Conservation (phyloP, 1,140 invertebrate genomes). For the Trachymyrmex cornetzi region DNA sequence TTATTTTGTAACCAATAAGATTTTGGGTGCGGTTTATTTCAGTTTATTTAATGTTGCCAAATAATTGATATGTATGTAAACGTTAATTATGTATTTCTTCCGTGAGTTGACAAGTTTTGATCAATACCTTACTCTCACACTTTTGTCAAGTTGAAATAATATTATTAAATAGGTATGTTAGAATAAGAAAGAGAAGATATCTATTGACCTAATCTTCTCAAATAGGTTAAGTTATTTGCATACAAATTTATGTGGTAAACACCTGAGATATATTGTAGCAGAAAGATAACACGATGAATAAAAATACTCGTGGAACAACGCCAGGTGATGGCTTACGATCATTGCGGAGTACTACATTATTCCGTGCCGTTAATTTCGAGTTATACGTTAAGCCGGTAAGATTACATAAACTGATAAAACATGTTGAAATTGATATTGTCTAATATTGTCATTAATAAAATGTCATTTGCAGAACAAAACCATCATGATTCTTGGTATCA, state of each 20-base stretch:
- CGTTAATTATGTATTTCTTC: neutral
- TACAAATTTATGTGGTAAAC: too few species aligned
- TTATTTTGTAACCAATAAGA: constrained; percentile 1
- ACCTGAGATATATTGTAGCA: neutral
- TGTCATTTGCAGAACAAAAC: constrained; percentile 90
- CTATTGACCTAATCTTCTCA: neutral
- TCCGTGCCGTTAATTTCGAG: constrained; percentile 93
- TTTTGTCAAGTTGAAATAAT: neutral
- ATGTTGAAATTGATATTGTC: neutral
- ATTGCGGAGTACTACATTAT: constrained; percentile 90
- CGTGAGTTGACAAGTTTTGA: neutral
- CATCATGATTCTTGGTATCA: constrained; percentile 92
- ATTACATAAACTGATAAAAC: constrained; percentile 23
- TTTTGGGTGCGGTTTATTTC: neutral
- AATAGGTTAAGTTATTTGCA: neutral
- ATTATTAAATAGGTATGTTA: too few species aligned
- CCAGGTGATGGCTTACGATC: constrained; percentile 93
- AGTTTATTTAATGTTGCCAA: neutral
- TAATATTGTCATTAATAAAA: neutral
- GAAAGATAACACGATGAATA: constrained; percentile 66
- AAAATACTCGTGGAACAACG: constrained; percentile 75
- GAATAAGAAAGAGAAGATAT: too few species aligned
- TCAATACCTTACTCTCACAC: neutral
- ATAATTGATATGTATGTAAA: neutral
- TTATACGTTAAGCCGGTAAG: constrained; percentile 93